Conservation (phyloP, 2,113 vertebrate species). For the Probosciger aterrimus region DNA sequence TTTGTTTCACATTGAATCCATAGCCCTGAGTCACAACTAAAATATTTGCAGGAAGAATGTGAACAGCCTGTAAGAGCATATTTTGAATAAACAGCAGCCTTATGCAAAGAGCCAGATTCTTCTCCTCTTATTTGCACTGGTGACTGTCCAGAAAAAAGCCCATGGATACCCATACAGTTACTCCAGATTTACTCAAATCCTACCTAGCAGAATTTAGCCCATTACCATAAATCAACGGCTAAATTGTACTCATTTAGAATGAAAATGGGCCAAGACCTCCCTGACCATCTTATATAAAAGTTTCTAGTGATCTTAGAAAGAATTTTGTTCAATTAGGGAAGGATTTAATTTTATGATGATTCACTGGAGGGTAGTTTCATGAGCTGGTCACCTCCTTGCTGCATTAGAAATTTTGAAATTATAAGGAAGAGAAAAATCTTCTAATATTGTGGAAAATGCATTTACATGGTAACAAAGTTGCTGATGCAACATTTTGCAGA, state of each 20-base stretch:
- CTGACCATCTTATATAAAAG: not conserved
- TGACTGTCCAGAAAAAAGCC: not conserved
- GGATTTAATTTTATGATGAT: not conserved
- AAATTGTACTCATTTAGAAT: not conserved
- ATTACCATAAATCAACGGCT: not conserved
- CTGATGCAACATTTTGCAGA: conserved; percentile 50
- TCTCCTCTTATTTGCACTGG: not conserved
- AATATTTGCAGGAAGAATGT: conserved; percentile 52
- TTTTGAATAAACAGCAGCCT: conserved; percentile 52
- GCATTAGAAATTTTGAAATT: conserved; percentile 25
- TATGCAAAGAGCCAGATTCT: not conserved
- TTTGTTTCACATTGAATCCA: conserved; percentile 8
- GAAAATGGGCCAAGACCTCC: not conserved
- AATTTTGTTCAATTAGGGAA: not conserved
- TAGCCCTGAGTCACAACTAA: conserved; percentile 20
- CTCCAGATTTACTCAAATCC: not conserved
- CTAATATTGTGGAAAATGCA: conserved; percentile 20
- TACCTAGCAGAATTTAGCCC: not conserved
- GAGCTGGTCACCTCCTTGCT: not conserved
- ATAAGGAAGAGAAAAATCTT: not conserved
- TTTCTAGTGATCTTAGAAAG: not conserved
- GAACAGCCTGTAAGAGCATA: conserved; percentile 9
- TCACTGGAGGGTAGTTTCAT: not conserved
- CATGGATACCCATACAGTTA: not conserved
- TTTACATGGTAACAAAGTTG: conserved; percentile 45